Evolutionary conservation across 2,888 invertebrate species (phyloP).

Genomic region (Apoda limacodes): DNA sequence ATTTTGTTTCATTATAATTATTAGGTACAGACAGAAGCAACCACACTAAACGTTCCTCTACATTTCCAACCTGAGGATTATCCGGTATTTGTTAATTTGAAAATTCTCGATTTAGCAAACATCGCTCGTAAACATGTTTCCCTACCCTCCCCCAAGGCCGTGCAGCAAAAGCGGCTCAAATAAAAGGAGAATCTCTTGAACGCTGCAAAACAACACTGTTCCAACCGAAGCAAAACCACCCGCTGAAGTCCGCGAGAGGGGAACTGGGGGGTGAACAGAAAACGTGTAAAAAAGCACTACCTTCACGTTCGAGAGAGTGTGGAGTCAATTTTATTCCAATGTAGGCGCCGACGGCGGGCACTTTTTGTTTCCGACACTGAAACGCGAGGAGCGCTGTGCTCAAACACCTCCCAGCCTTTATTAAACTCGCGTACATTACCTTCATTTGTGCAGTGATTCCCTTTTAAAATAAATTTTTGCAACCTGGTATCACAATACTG

Average conservation of each 20-base stretch:
- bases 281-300: conserved; percentile 58
- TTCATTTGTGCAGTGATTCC: conserved; percentile 22
- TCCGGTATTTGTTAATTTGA: conserved; percentile 60
- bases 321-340: conserved; percentile 71
- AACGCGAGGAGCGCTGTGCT: conserved; percentile 64
- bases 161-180: conserved; percentile 61
- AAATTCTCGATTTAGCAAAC: conserved; percentile 61
- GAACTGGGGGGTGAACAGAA: conserved; percentile 36
- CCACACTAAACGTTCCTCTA: conserved; percentile 20
- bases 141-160: conserved; percentile 60
- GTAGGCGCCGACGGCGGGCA: conserved; percentile 65
- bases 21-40: no score
- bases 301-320: conserved; percentile 68
- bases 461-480: no score
- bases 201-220: conserved; percentile 65
- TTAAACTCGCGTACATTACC: conserved; percentile 46
- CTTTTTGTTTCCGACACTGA: conserved; percentile 67
- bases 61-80: conserved; percentile 38
- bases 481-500: no score
- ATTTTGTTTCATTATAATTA: no score
- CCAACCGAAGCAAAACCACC: conserved; percentile 68
- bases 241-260: conserved; percentile 54
- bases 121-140: conserved; percentile 61
- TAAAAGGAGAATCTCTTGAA: conserved; percentile 67
- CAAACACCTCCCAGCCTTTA: conserved; percentile 65